Percentiles rank a stretch among this genome's conserved stretches.
Evolutionary conservation across 2,888 invertebrate genomes (phyloP).

Genomic region (Mayetiola destructor): DNA sequence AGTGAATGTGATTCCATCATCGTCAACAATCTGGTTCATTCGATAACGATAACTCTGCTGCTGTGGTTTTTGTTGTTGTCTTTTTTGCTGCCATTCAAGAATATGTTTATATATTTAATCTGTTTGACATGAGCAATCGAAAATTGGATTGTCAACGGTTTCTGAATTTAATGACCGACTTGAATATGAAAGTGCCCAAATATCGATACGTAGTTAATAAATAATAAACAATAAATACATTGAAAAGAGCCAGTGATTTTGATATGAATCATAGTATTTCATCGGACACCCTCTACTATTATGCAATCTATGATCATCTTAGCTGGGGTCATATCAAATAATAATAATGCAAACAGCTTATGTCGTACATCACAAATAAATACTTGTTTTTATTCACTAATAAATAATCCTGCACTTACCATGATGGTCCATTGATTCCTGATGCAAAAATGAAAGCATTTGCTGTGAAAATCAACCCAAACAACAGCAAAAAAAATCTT

Average conservation of each 20-base stretch:
- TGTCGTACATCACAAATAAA: not conserved
- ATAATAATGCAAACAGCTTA: not conserved
- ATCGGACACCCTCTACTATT: slow-evolving; percentile 6
- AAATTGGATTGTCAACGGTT: slow-evolving; percentile 9
- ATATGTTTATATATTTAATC: too few relatives aligned
- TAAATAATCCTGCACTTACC: slow-evolving; percentile 6
- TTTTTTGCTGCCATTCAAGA: too few relatives aligned
- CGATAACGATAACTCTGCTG: too few relatives aligned
- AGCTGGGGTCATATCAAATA: slow-evolving; percentile 1
- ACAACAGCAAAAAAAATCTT: too few relatives aligned
- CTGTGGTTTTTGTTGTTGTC: too few relatives aligned
- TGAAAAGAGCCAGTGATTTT: not conserved
- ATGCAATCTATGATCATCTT: too few relatives aligned
- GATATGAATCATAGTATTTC: too few relatives aligned
- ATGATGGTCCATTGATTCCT: not conserved
- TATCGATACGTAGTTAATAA: not conserved
- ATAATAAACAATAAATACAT: slow-evolving; percentile 12
- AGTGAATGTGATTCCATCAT: too few relatives aligned
- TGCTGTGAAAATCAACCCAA: too few relatives aligned
- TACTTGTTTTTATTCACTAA: slow-evolving; percentile 3
- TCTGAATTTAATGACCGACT: not conserved
- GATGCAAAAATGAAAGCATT: too few relatives aligned
- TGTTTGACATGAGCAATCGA: too few relatives aligned
- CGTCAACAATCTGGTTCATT: too few relatives aligned
- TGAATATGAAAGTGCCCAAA: not conserved